Percentiles rank a stretch among this genome's conserved stretches.
These are phyloP conservation scores for Globia sparganii DNA, from an alignment of 2,888 invertebrate species.

Conservation along the genomic window DNA sequence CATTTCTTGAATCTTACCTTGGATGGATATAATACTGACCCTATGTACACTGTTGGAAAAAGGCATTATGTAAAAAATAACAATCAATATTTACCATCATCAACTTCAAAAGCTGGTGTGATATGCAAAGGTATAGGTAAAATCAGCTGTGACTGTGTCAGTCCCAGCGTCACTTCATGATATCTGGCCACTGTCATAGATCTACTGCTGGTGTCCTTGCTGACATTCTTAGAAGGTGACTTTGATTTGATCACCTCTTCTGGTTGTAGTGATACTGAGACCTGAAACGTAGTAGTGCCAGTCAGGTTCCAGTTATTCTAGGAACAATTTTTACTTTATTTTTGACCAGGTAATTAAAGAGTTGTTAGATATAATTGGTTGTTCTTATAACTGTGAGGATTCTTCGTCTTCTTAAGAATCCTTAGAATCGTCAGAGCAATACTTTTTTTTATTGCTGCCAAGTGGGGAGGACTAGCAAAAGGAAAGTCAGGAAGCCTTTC, in stretches of 20 bases:
- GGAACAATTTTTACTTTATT: neutral
- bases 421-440: neutral
- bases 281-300: slow-evolving; percentile 70
- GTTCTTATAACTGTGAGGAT: neutral
- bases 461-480: too few species aligned
- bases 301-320: neutral
- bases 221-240: slow-evolving; percentile 82
- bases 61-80: neutral
- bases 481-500: too few species aligned
- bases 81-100: slow-evolving; percentile 91
- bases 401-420: neutral
- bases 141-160: slow-evolving; percentile 96
- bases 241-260: slow-evolving; percentile 93
- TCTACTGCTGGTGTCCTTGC: slow-evolving; percentile 89
- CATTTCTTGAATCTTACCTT: neutral
- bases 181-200: slow-evolving; percentile 96
- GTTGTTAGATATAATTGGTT: neutral
- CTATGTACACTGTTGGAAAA: neutral
- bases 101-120: slow-evolving; percentile 98
- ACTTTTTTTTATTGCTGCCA: neutral
- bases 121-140: slow-evolving; percentile 98
- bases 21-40: neutral
- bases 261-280: slow-evolving; percentile 98
- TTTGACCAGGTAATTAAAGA: neutral
- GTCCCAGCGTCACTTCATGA: slow-evolving; percentile 97